Conservation (phyloP, 2,113 vertebrate species). For the Bungarus multicinctus region DNA sequence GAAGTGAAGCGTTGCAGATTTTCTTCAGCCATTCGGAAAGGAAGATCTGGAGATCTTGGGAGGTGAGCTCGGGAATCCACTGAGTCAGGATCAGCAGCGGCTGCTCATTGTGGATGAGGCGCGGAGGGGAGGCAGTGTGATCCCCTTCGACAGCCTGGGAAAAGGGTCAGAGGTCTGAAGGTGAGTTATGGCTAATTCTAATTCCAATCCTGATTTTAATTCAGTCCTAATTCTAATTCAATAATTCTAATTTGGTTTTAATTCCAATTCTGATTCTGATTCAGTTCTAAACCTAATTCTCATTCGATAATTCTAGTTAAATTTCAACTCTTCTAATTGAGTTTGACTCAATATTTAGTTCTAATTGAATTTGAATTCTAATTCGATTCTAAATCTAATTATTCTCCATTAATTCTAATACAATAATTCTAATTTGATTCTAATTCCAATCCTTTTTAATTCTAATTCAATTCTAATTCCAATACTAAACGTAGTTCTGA, state of each 20-base stretch:
- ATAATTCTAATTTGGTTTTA: background rate
- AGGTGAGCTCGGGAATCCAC: constrained; percentile 84
- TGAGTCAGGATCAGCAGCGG: constrained; percentile 85
- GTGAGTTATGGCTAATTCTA: background rate
- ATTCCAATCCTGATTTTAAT: background rate
- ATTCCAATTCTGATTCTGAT: background rate
- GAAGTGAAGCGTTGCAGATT: constrained; percentile 82
- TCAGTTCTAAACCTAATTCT: too few relatives aligned
- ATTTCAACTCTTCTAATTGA: background rate
- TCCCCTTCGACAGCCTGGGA: constrained; percentile 88
- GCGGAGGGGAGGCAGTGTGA: constrained; percentile 69
- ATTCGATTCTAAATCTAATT: too few relatives aligned
- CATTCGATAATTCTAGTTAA: background rate
- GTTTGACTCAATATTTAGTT: background rate
- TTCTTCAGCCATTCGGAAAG: constrained; percentile 81
- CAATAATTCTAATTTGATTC: background rate
- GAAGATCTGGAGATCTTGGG: constrained; percentile 81
- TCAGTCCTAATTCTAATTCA: background rate
- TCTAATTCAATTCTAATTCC: too few relatives aligned
- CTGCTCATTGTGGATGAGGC: constrained; percentile 87
- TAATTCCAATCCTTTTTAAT: too few relatives aligned
- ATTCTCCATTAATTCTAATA: too few relatives aligned
- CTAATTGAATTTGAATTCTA: background rate
- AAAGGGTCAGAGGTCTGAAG: background rate
- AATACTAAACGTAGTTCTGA: too few relatives aligned